Evolutionary conservation across 2,113 vertebrate species (phyloP), one percentile per base, ranked within the genome.

Genomic region (Psettodes erumei): DNA sequence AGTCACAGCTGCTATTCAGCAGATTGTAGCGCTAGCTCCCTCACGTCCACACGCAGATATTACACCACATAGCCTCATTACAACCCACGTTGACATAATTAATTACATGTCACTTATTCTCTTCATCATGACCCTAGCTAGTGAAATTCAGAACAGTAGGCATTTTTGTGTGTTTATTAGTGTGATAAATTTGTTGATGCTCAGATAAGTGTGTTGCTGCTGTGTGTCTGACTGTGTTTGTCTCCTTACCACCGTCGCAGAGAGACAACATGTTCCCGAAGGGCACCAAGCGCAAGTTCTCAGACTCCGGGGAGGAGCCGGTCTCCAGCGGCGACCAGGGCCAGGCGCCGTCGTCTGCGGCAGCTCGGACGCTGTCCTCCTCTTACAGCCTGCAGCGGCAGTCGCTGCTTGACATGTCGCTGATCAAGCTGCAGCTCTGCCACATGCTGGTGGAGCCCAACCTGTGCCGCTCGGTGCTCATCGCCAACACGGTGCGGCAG

Each of bases 361-460:
- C 76, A 86, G 94, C 93, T 89, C 94, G 79, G 90, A 90, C 89
- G 92, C 86, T 92, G 73, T 68, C 91, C 35, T 91, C 91, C 3
- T 85, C 92, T 1, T 96, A 97, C 76, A 96, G 94, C 71, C 93
- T 98, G 53, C 97, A 98, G 93, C 94, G 97, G 8, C 98, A 99
- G 93, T 97, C 96, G 0, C 94, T 99, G 40, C 92, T 99, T 75
- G 96, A 99, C 90, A 99, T 99, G 97, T 99, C 98, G 45, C 93
- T 99, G 77, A 96, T 98, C 86, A 99, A 99, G 90, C 96, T 99
- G 76, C 98, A 99, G 91, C 94, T 99, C n/a, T 99, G 98, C 90
- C 97, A 98, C 94, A 97, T 98, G 97, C 94, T 99, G 89, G 97
- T 96, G 25, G 97, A 99, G 79, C 97, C 98, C 43, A 97, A 96